Conservation (phyloP, 2,797 vertebrate genomes). For the Glyptemys insculpta region DNA sequence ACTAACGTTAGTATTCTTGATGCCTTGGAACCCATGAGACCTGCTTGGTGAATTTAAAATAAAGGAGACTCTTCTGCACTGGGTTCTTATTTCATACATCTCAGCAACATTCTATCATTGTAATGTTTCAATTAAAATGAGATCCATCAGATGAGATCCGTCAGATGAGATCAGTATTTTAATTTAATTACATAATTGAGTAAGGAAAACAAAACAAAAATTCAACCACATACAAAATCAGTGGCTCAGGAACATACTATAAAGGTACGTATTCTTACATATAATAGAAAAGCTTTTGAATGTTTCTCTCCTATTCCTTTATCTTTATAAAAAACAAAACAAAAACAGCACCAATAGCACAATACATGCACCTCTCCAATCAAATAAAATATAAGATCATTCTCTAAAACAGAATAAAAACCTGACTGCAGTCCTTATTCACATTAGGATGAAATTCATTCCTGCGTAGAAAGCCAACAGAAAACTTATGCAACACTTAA, state of each 20-base stretch:
- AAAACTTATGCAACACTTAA: not conserved
- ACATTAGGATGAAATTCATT: not conserved
- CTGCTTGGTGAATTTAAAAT: not conserved
- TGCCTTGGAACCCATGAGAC: not conserved
- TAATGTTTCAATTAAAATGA: not conserved
- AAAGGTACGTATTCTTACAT: not conserved
- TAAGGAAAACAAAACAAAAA: not conserved
- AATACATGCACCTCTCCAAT: not conserved
- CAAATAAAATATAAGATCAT: not conserved
- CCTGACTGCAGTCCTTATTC: not conserved
- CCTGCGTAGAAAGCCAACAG: not conserved
- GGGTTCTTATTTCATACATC: not conserved
- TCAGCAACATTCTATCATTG: accelerated
- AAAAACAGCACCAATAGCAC: not conserved
- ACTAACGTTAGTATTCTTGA: not conserved
- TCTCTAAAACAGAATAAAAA: not conserved
- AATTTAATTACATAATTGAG: not conserved
- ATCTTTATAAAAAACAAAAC: not conserved
- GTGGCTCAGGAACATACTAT: not conserved
- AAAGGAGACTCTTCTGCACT: not conserved
- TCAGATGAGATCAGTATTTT: not conserved
- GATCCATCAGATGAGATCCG: not conserved
- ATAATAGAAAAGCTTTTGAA: not conserved
- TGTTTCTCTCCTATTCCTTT: not conserved
- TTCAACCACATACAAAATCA: not conserved